These are phyloP conservation scores for Ips typographus DNA, from an alignment of 1,140 invertebrate genomes.

Conservation along the genomic window DNA sequence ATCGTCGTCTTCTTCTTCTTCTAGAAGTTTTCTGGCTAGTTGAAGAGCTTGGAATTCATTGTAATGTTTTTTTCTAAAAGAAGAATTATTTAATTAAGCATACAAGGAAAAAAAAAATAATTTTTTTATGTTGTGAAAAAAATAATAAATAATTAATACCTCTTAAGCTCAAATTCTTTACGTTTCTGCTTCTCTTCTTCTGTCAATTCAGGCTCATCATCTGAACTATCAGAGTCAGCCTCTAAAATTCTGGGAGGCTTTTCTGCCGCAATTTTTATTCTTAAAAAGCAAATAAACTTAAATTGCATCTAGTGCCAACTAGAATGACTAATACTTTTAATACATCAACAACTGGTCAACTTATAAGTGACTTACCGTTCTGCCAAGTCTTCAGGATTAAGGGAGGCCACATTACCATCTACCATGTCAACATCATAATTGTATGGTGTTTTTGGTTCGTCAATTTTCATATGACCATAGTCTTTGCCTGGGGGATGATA, in stretches of 20 bases:
- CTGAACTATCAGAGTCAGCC: conserved; percentile 64
- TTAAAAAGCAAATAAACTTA: conserved; percentile 38
- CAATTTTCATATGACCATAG: conserved; percentile 99
- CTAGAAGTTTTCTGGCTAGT: conserved; percentile 83
- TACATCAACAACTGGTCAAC: neutral
- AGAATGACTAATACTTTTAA: no score
- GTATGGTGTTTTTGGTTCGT: conserved; percentile 97
- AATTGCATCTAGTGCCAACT: no score
- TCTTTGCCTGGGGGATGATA: conserved; percentile 97
- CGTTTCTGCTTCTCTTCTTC: conserved; percentile 62
- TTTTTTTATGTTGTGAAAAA: neutral
- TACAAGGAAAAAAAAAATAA: neutral
- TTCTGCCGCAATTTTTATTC: conserved; percentile 56
- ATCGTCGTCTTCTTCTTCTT: conserved; percentile 86
- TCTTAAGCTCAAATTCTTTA: conserved; percentile 84
- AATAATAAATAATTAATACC: conserved; percentile 14
- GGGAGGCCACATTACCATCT: conserved; percentile 65
- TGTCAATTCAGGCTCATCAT: conserved; percentile 58
- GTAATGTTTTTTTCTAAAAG: conserved; percentile 85
- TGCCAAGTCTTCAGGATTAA: conserved; percentile 77
- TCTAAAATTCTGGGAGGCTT: conserved; percentile 60
- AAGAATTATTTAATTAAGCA: neutral
- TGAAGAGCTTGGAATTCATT: conserved; percentile 95
- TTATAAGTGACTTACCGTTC: conserved; percentile 58
- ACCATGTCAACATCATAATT: conserved; percentile 70